These are phyloP conservation scores for Parthenolecanium corni DNA, from an alignment of 2,888 invertebrate species.

Conservation along the genomic window DNA sequence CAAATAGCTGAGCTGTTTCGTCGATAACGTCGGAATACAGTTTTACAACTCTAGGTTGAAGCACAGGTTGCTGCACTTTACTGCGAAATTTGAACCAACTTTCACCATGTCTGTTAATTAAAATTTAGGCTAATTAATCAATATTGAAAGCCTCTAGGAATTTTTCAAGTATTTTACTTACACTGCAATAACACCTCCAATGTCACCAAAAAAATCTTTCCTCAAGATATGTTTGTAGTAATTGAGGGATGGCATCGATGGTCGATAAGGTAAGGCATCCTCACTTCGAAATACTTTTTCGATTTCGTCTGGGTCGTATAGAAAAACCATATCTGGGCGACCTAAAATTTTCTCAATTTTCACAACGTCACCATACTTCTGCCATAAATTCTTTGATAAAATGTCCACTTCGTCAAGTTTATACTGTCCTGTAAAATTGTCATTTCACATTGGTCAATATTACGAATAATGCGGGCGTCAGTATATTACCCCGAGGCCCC, in stretches of 20 bases:
- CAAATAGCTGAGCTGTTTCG: slow-evolving; percentile 56
- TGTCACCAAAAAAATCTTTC: slow-evolving; percentile 55
- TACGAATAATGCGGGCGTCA: no score
- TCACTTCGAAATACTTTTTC: slow-evolving; percentile 57
- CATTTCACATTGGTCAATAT: no score
- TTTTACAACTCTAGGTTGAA: slow-evolving; percentile 59
- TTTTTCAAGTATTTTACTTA: slow-evolving; percentile 43
- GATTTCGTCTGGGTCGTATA: slow-evolving; percentile 58
- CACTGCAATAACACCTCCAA: slow-evolving; percentile 62
- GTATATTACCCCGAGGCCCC: no score
- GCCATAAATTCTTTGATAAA: slow-evolving; percentile 48
- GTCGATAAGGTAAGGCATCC: slow-evolving; percentile 55
- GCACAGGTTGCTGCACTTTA: slow-evolving; percentile 64
- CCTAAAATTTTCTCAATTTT: slow-evolving; percentile 56
- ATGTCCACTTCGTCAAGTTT: slow-evolving; percentile 55
- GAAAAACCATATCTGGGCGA: slow-evolving; percentile 59
- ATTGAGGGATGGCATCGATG: slow-evolving; percentile 62
- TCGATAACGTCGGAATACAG: slow-evolving; percentile 59
- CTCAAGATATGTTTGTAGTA: slow-evolving; percentile 59
- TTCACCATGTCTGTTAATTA: slow-evolving; percentile 61
- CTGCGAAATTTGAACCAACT: slow-evolving; percentile 67
- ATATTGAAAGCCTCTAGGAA: no score
- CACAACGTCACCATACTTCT: slow-evolving; percentile 54
- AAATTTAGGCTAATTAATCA: no score
- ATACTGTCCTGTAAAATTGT: slow-evolving; percentile 49